Conservation (phyloP, 1,140 invertebrate species). For the Macrobrachium rosenbergii region DNA sequence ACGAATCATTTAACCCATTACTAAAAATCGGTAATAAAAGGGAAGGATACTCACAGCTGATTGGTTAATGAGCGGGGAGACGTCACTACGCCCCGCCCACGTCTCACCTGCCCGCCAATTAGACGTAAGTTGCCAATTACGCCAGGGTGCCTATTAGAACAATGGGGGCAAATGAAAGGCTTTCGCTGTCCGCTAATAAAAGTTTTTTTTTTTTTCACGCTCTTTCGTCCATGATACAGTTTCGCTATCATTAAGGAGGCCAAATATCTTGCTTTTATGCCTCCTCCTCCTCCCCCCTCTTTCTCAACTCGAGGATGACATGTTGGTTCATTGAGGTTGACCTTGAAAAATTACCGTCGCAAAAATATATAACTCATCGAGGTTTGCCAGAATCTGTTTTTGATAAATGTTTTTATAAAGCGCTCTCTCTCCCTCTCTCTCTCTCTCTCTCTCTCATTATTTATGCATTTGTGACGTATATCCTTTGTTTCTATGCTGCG, state of each 20-base stretch:
- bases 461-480: too few species aligned
- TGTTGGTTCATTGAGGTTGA: too few species aligned
- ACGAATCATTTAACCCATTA: too few species aligned
- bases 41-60: conserved; percentile 18
- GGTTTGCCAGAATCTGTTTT: too few species aligned
- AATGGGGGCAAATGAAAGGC: background rate
- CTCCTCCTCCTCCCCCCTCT: background rate
- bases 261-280: background rate
- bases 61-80: conserved; percentile 14
- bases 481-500: too few species aligned
- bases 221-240: background rate
- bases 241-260: background rate
- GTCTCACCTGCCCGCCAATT: conserved; percentile 16
- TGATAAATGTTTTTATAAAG: too few species aligned
- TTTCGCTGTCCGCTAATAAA: background rate
- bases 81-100: conserved; percentile 28
- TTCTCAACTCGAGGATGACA: too few species aligned
- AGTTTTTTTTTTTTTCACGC: background rate
- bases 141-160: background rate
- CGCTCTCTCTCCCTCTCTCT: too few species aligned
- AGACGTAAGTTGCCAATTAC: conserved; percentile 9
- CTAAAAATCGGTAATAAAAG: conserved; percentile 3
- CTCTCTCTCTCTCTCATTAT: too few species aligned
- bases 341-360: too few species aligned
- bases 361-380: too few species aligned